A percentile compares a stretch with the other conserved stretches of the same genome.
These are phyloP conservation scores for Penaeus monodon DNA, from an alignment of 2,888 invertebrate genomes.

Conservation along the genomic window DNA sequence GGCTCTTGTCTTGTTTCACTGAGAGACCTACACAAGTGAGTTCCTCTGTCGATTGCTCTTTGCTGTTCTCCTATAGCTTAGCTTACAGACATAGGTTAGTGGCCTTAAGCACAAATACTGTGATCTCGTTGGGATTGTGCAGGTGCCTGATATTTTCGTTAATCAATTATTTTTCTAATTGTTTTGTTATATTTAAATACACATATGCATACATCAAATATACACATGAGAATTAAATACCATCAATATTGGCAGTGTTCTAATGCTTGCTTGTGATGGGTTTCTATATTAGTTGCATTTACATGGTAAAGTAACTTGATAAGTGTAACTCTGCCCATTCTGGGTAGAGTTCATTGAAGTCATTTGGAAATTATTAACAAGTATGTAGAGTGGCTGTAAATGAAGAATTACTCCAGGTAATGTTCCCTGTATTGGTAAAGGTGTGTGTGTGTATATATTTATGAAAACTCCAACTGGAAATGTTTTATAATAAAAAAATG, in stretches of 20 bases:
- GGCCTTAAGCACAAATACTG: constrained; percentile 31
- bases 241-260: no score
- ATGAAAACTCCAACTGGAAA: constrained; percentile 21
- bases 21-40: no score
- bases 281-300: no score
- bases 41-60: no score
- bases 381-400: constrained; percentile 7
- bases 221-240: not conserved
- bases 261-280: no score
- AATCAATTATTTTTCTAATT: not conserved
- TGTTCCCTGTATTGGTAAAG: constrained; percentile 24
- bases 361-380: constrained; percentile 5
- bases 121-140: constrained; percentile 3
- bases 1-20: not conserved
- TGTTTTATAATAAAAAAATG: constrained; percentile 37
- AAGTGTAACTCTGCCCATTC: no score
- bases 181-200: not conserved
- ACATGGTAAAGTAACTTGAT: no score
- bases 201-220: constrained; percentile 1
- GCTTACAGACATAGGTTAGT: not conserved
- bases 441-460: not conserved
- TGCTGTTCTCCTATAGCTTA: no score
- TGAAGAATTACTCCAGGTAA: constrained; percentile 3
- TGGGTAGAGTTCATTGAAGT: constrained; percentile 23
- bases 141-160: not conserved